Evolutionary conservation across 2,888 invertebrate genomes (phyloP).

Genomic region (Conus canariensis): DNA sequence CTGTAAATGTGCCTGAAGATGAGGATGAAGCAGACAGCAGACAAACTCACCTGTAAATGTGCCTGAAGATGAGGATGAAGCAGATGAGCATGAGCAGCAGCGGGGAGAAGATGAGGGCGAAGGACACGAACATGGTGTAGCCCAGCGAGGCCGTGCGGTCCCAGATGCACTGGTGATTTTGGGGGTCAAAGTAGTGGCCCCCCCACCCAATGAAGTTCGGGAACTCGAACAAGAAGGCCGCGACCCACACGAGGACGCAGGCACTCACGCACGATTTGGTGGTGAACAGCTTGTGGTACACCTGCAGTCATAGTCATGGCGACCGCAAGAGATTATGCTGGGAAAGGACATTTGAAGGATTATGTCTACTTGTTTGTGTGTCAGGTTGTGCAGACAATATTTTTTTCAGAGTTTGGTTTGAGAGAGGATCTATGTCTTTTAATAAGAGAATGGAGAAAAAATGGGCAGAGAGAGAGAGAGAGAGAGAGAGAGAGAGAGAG

Average conservation of each 20-base stretch:
- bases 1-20: too few relatives aligned
- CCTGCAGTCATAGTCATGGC: conserved; percentile 49
- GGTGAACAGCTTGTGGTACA: conserved; percentile 63
- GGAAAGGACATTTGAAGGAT: too few relatives aligned
- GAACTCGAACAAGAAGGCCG: conserved; percentile 67
- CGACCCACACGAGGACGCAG: conserved; percentile 65
- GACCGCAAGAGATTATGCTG: neutral
- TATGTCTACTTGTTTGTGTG: too few relatives aligned
- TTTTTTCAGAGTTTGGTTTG: too few relatives aligned
- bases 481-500: too few relatives aligned
- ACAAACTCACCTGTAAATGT: conserved; percentile 54
- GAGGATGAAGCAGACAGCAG: neutral
- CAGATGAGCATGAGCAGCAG: conserved; percentile 62
- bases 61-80: conserved; percentile 66
- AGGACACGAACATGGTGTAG: conserved; percentile 70
- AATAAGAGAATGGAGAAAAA: too few relatives aligned
- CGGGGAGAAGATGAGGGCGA: conserved; percentile 64
- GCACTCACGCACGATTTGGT: conserved; percentile 57
- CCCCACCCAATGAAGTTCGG: conserved; percentile 73
- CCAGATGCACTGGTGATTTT: conserved; percentile 74
- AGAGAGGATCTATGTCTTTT: too few relatives aligned
- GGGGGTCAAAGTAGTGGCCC: conserved; percentile 69
- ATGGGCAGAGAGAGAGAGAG: too few relatives aligned
- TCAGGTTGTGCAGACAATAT: too few relatives aligned
- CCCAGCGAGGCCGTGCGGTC: conserved; percentile 69